Conservation (phyloP, 2,888 invertebrate species). For the Leucoptera coffeella region DNA sequence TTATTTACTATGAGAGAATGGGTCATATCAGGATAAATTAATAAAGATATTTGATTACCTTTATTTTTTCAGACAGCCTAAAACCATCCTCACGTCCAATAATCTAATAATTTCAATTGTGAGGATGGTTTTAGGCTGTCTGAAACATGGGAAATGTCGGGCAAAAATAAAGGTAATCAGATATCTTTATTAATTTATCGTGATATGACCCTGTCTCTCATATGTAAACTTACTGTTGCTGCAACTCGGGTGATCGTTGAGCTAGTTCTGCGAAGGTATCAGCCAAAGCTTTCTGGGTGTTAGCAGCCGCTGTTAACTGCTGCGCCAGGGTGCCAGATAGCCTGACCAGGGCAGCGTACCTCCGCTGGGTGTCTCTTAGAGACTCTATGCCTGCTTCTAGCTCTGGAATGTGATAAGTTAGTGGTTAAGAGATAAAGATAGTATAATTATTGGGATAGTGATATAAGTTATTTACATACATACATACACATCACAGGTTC, state of each 20-base stretch:
- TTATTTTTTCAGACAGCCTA: no score
- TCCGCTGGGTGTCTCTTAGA: constrained; percentile 88
- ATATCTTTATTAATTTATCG: no score
- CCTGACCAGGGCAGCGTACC: constrained; percentile 82
- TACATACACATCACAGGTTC: neutral
- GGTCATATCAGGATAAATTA: no score
- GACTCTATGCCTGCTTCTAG: constrained; percentile 91
- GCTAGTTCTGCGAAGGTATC: constrained; percentile 93
- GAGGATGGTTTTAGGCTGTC: no score
- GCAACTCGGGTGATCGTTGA: constrained; percentile 92
- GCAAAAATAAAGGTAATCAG: no score
- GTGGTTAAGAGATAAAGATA: neutral
- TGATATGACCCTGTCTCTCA: no score
- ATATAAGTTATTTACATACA: neutral
- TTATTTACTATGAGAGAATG: no score
- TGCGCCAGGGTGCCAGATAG: constrained; percentile 79
- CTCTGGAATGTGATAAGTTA: constrained; percentile 56
- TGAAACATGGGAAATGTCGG: no score
- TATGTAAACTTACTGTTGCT: constrained; percentile 64
- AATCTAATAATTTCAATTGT: no score
- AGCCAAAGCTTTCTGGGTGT: constrained; percentile 80
- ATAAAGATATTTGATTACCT: no score
- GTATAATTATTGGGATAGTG: constrained; percentile 1
- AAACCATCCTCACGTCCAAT: no score
- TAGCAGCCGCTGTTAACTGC: constrained; percentile 65